Evolutionary conservation across 2,113 vertebrate genomes (phyloP).

Genomic region (Empidonax traillii): DNA sequence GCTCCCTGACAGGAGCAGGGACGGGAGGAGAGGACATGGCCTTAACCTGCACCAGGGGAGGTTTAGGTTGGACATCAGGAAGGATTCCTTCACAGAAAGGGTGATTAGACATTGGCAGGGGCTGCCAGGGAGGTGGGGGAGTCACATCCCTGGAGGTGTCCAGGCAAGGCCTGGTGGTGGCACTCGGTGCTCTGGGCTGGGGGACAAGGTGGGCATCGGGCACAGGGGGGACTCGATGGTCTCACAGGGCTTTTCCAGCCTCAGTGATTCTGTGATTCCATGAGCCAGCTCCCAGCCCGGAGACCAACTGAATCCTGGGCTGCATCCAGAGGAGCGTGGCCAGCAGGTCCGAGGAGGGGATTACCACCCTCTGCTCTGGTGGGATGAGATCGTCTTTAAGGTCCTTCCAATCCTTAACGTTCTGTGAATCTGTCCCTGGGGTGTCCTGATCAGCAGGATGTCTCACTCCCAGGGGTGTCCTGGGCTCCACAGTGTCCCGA

Average conservation of each 20-base stretch:
- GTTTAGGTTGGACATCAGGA: neutral
- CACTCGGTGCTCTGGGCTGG: neutral
- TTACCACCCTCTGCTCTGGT: neutral
- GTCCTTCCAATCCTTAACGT: neutral
- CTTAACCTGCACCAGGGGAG: neutral
- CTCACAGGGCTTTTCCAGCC: neutral
- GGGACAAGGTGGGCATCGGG: neutral
- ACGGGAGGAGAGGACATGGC: neutral
- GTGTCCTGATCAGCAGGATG: neutral
- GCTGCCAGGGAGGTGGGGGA: neutral
- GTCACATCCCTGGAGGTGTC: neutral
- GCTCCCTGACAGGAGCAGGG: neutral
- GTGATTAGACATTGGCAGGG: no score
- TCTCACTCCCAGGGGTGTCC: neutral
- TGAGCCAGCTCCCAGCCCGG: neutral
- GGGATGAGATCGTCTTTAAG: neutral
- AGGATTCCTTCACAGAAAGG: neutral
- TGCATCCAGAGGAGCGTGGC: neutral
- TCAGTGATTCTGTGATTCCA: neutral
- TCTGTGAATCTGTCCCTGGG: neutral
- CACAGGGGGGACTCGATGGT: neutral
- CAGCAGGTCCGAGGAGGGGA: neutral
- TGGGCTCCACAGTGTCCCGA: neutral
- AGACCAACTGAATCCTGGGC: neutral
- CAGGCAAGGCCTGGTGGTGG: neutral